phyloP scores from a whole-genome alignment of 2,797 vertebrate genomes.

The Clarias platycephalus region DNA sequence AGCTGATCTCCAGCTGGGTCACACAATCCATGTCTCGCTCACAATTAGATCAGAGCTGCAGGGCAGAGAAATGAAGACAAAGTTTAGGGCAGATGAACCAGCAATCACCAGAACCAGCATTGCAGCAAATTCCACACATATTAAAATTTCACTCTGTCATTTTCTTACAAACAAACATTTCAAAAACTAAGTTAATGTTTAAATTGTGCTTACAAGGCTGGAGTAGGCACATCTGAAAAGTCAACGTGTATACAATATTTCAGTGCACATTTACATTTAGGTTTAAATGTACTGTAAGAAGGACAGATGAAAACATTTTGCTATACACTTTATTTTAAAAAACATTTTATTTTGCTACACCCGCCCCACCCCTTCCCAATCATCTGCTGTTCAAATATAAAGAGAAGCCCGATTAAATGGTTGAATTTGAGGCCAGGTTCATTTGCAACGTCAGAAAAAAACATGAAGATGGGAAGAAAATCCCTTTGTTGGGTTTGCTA shows the following conservation, averaged over 20 bases:
- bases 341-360: no score
- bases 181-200: background rate
- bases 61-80: conserved; percentile 15
- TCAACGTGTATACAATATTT: background rate
- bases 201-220: background rate
- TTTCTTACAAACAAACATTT: background rate
- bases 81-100: conserved; percentile 21
- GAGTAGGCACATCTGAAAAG: conserved; percentile 20
- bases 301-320: conserved; percentile 12
- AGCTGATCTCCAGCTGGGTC: conserved; percentile 8
- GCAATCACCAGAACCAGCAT: conserved; percentile 21
- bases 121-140: conserved; percentile 1
- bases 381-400: conserved; percentile 36
- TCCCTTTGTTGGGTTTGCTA: conserved; percentile 41
- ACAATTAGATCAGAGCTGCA: conserved; percentile 19
- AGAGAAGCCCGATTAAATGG: conserved; percentile 9
- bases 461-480: conserved; percentile 30
- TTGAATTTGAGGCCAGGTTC: conserved; percentile 8
- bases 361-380: background rate
- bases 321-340: no score
- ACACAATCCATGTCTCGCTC: background rate
- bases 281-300: background rate
- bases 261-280: conserved; percentile 7
- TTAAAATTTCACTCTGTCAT: background rate
- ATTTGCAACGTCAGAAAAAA: conserved; percentile 20